Base-by-base conservation (phyloP, 2,113 vertebrate species). In the Motacilla alba region DNA sequence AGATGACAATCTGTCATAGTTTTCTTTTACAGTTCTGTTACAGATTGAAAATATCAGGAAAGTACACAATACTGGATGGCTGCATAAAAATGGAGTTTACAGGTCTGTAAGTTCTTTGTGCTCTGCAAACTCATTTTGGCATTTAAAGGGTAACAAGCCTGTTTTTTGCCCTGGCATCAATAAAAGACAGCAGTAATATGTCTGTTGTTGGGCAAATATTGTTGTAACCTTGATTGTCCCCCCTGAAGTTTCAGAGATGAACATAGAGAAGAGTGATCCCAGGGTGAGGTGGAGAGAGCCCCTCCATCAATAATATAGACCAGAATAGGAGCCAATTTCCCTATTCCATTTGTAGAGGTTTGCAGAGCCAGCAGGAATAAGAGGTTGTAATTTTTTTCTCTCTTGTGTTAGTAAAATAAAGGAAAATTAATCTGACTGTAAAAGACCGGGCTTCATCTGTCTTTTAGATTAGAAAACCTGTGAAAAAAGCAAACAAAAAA, bases 101-200 rank as follows among this genome's bases (percentile, higher is more conserved):
- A 79, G 20, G n/a, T 76, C 89, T 91, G 66, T 31, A 80, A 63
- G 59, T 66, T 63, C n/a, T 75, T 70, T 11, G 15, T 0, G 4
- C 37, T 82, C 83, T 80, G 73, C 49, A 70, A 89, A 74, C 23
- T 87, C 27, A 13, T 80, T 86, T 47, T 59, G 68, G 46, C 39
- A 93, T 83, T 82, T 84, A 60, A 87, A 93, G 73, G 27, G 23
- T 83, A 92, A 39, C 67, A 93, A 95, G 90, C 28, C 24, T 91
- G 28, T 1, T 66, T 72, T 75, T 91, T 1, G 0, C 56, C 86
- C 66, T 56, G 67, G 27, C 55, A 73, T 87, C 66, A 85, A 41
- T 87, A 90, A 95, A 88, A 92, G 41, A 62, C 39, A 56, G 27
- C 50, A 50, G 63, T 91, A 86, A 94, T 89, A 60, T 60, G 35